Conservation (phyloP, 2,888 invertebrate species). For the Drosophila crucigera region DNA sequence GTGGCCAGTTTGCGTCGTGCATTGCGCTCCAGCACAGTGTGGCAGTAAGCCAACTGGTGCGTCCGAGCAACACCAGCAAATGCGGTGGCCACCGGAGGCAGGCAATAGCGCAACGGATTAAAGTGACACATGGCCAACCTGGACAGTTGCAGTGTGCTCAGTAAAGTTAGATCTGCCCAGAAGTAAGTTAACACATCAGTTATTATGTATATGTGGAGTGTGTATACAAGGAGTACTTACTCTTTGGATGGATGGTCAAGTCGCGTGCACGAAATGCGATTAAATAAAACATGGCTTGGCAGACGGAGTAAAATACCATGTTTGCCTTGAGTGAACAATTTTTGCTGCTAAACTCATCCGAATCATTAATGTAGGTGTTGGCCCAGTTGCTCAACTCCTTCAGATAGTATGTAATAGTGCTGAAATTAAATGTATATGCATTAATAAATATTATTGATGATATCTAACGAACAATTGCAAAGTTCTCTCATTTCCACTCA, state of each 20-base stretch:
- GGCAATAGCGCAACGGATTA: constrained; percentile 95
- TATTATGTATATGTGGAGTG: neutral
- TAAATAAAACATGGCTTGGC: constrained; percentile 96
- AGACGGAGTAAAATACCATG: constrained; percentile 95
- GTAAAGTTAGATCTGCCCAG: constrained; percentile 90
- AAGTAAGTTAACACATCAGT: neutral
- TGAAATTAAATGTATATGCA: constrained; percentile 79
- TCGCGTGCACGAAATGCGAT: constrained; percentile 95
- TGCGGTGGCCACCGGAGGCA: constrained; percentile 90
- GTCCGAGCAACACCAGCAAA: constrained; percentile 93
- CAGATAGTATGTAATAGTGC: constrained; percentile 88
- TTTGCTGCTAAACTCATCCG: constrained; percentile 80
- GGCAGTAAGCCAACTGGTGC: constrained; percentile 96
- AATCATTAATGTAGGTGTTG: constrained; percentile 90
- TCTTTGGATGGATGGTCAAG: constrained; percentile 91
- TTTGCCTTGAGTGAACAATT: constrained; percentile 89
- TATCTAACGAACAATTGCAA: neutral
- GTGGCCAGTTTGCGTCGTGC: constrained; percentile 88
- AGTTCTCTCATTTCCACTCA: too few species aligned
- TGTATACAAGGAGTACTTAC: constrained; percentile 86
- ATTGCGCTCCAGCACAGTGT: constrained; percentile 95
- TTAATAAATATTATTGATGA: neutral
- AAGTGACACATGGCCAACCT: constrained; percentile 93
- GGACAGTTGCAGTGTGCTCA: constrained; percentile 93
- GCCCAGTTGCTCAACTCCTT: constrained; percentile 93